Base-by-base conservation (phyloP, 2,888 invertebrate species). In the Anaspis maculata region DNA sequence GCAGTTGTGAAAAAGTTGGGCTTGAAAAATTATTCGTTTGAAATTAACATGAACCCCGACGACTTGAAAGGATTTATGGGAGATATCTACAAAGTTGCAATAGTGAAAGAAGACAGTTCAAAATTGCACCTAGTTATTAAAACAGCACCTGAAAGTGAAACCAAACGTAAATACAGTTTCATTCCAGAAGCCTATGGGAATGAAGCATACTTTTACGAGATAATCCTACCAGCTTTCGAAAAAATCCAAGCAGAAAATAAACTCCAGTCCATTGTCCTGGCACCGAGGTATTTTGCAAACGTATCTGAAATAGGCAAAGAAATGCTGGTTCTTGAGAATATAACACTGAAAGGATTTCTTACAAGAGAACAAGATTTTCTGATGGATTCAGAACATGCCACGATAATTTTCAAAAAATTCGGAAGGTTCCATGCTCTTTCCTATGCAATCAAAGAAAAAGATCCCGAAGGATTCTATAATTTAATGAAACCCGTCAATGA, bases 391-490 rank as follows among this genome's bases (percentile, higher is more conserved):
- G 34, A 51, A 19, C 49, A 51, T 15, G 25, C 42, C 1, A 34
- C 37, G 9, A 13, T 46, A 1, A 39, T 51, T 22, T 27, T 52
- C 9, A 37, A 41, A 22, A 42, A 43, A 15, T 46, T 52, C 13
- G 56, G 43, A 3, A 39, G 37, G 27, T 46, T 49, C 12, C 56
- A 56, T 33, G 48, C 44, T 9, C 22, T 46, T 13, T 47, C 48
- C 1, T 45, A 44, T 22, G 51, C 45, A 2, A 29, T 45, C 21
- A 45, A 39, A 31, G 32, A 44, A 13, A 24, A 39, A 15, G 21
- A 43, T 14, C 35, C 36, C 1, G 33, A 34, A 22, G 32, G 30
- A 3, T 51, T 40, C 37, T 12, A 37, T 2, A 21, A 39, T 15
- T 2, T 37, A 2, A 10, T 22, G 2, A 34, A 44, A 27, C 21